Evolutionary conservation across 2,113 vertebrate genomes (phyloP).

Genomic region (Serinus canaria): DNA sequence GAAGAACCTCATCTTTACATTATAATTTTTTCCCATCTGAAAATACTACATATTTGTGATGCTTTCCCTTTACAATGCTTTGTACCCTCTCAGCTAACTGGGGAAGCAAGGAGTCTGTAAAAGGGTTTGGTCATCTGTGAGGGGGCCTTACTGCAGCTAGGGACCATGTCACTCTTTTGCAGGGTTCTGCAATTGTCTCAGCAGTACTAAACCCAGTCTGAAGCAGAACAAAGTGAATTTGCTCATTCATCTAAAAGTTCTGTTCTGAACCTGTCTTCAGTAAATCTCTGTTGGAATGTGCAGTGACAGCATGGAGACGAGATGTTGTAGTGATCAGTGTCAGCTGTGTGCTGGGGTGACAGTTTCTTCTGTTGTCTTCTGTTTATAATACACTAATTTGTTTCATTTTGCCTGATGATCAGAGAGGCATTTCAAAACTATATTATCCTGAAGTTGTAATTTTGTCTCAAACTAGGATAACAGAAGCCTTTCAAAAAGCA

Average conservation of each 20-base stretch:
- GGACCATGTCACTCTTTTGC: neutral
- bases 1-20: neutral
- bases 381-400: neutral
- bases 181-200: neutral
- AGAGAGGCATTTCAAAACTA: neutral
- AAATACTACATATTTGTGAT: neutral
- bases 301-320: accelerated
- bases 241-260: neutral
- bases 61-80: neutral
- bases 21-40: neutral
- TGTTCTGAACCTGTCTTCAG: neutral
- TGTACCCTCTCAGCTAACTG: neutral
- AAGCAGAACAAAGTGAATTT: neutral
- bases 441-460: neutral
- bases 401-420: neutral
- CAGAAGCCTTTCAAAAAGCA: conserved; percentile 89
- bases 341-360: neutral
- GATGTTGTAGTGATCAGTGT: neutral
- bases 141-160: neutral
- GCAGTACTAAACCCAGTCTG: neutral
- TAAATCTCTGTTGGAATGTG: neutral
- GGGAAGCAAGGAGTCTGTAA: neutral
- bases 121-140: neutral
- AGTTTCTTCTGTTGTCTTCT: neutral
- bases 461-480: conserved; percentile 81